These are phyloP conservation scores for Carterocephalus palaemon DNA, from an alignment of 2,888 invertebrate genomes.

Conservation along the genomic window DNA sequence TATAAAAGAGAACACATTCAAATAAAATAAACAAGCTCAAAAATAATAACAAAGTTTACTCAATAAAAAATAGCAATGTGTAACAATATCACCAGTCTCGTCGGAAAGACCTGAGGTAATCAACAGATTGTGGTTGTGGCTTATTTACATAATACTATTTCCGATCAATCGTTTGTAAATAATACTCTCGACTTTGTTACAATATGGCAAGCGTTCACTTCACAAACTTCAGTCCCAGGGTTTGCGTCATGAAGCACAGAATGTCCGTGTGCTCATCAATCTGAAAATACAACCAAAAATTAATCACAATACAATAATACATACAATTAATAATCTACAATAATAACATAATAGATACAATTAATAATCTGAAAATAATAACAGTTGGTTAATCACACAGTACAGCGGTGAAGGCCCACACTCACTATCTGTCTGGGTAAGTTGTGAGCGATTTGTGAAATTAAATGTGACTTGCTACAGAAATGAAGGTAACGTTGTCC, in stretches of 20 bases:
- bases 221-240: constrained; percentile 82
- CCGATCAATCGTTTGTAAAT: constrained; percentile 30
- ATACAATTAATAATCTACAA: too few relatives aligned
- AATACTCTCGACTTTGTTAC: constrained; percentile 20
- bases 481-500: too few relatives aligned
- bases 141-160: constrained; percentile 71
- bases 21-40: constrained; percentile 30
- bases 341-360: too few relatives aligned
- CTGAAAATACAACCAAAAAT: constrained; percentile 71
- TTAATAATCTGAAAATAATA: too few relatives aligned
- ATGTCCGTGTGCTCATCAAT: constrained; percentile 97
- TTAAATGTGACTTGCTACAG: too few relatives aligned
- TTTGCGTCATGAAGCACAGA: constrained; percentile 88
- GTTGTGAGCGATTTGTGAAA: too few relatives aligned
- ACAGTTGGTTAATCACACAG: too few relatives aligned
- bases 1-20: too few relatives aligned
- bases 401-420: too few relatives aligned
- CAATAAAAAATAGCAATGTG: constrained; percentile 69
- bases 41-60: constrained; percentile 74
- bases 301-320: too few relatives aligned
- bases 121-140: constrained; percentile 54
- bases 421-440: too few relatives aligned
- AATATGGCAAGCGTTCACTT: constrained; percentile 37
- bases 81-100: constrained; percentile 73
- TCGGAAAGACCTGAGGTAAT: constrained; percentile 63